These are phyloP conservation scores for Enoplosus armatus DNA, from an alignment of 2,797 vertebrate genomes.

Conservation along the genomic window DNA sequence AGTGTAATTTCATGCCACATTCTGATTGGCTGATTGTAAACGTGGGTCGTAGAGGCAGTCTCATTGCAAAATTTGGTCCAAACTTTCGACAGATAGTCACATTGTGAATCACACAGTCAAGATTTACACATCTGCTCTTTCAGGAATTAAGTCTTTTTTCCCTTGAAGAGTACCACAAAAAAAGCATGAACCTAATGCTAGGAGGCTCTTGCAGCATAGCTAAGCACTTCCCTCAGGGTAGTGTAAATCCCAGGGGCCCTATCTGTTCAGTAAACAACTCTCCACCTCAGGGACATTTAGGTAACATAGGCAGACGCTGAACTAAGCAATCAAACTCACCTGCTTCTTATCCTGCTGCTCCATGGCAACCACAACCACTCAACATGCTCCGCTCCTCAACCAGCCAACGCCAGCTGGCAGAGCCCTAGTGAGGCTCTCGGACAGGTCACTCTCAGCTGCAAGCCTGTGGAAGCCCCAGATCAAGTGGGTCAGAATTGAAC, in stretches of 20 bases:
- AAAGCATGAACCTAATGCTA: neutral
- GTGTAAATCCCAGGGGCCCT: constrained; percentile 5
- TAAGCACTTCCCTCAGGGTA: neutral
- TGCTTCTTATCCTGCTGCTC: constrained; percentile 92
- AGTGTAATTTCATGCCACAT: neutral
- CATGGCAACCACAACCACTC: constrained; percentile 85
- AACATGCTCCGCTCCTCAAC: constrained; percentile 88
- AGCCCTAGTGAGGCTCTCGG: constrained; percentile 10
- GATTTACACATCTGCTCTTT: neutral
- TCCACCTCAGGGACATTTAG: constrained; percentile 17
- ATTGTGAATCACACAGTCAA: neutral
- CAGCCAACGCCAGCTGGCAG: constrained; percentile 71
- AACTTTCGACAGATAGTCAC: neutral
- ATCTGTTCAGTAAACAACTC: constrained; percentile 50
- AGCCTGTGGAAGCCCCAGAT: constrained; percentile 19
- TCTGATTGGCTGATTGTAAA: neutral
- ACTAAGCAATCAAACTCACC: constrained; percentile 81
- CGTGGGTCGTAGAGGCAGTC: too few relatives aligned
- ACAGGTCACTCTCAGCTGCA: constrained; percentile 16
- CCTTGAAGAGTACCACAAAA: neutral
- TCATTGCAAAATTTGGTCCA: neutral
- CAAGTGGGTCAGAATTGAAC: neutral
- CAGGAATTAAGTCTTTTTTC: neutral
- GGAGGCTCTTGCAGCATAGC: neutral
- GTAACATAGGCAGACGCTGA: constrained; percentile 6